A percentile compares a stretch with the other conserved stretches of the same genome.
Evolutionary conservation across 2,888 invertebrate genomes (phyloP).

Genomic region (Epistrophe eligans): DNA sequence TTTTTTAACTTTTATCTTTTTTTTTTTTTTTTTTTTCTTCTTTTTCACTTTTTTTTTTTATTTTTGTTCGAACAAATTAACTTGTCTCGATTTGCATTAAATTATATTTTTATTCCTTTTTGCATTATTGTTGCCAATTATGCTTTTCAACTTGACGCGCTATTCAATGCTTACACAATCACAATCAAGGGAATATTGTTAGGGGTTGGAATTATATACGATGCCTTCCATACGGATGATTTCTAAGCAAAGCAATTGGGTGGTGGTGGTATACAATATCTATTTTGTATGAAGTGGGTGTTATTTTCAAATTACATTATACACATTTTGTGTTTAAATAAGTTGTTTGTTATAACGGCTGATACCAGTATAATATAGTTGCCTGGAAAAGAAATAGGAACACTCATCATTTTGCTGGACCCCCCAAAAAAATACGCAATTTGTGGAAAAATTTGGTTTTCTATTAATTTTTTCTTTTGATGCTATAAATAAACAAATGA

Average conservation of each 20-base stretch:
- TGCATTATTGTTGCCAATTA: slow-evolving; percentile 24
- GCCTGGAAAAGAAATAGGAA: neutral
- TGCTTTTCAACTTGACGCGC: slow-evolving; percentile 38
- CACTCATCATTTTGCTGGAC: neutral
- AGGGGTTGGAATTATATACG: slow-evolving; percentile 18
- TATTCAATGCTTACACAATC: slow-evolving; percentile 70
- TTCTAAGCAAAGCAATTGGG: slow-evolving; percentile 26
- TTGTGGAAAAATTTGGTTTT: neutral
- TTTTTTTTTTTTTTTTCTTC: neutral
- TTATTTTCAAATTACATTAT: slow-evolving; percentile 18
- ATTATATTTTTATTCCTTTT: slow-evolving; percentile 40
- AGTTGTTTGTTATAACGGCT: neutral
- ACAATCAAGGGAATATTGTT: slow-evolving; percentile 12
- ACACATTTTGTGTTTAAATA: slow-evolving; percentile 12
- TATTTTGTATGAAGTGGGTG: neutral
- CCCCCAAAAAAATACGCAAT: neutral
- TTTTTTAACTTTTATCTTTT: slow-evolving; percentile 6
- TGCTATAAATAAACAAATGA: slow-evolving; percentile 20
- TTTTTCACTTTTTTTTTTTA: neutral
- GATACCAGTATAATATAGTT: neutral
- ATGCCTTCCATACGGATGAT: slow-evolving; percentile 16
- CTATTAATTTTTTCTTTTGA: neutral
- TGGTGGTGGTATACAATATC: neutral
- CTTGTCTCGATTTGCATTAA: slow-evolving; percentile 64
- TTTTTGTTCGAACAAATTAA: slow-evolving; percentile 52